Conservation (phyloP, 2,888 invertebrate species). For the Brachynemurus nebulosus region DNA sequence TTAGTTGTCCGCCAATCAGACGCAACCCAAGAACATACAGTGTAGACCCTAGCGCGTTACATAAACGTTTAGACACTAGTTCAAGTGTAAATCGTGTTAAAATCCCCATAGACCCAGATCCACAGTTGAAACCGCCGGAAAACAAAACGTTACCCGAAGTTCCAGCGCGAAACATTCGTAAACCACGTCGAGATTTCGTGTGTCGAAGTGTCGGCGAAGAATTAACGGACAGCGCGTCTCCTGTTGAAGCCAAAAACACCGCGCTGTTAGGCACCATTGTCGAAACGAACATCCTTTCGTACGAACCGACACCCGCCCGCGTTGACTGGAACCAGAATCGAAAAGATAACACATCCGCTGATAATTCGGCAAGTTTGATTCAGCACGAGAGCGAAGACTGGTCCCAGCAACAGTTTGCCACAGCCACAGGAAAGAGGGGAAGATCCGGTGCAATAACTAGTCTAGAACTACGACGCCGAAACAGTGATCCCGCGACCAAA, state of each 20-base stretch:
- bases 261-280: conserved; percentile 28
- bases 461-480: conserved; percentile 47
- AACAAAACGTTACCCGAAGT: conserved; percentile 29
- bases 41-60: not conserved
- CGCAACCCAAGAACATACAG: conserved; percentile 27
- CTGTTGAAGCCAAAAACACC: conserved; percentile 23
- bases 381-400: conserved; percentile 4
- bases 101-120: not conserved
- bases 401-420: conserved; percentile 12
- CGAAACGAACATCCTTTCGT: conserved; percentile 24
- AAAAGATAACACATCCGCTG: conserved; percentile 8
- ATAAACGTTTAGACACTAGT: not conserved
- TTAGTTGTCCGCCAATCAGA: conserved; percentile 39
- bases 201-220: conserved; percentile 36
- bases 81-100: not conserved
- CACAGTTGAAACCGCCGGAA: not conserved
- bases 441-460: conserved; percentile 28
- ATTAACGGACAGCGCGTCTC: conserved; percentile 28
- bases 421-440: conserved; percentile 29
- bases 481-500: conserved; percentile 58
- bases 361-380: conserved; percentile 3
- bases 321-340: conserved; percentile 12
- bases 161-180: conserved; percentile 33
- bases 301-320: conserved; percentile 10
- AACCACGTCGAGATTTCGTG: conserved; percentile 26